phyloP scores from a whole-genome alignment of 1,140 invertebrate genomes.

The Gryllus bimaculatus region DNA sequence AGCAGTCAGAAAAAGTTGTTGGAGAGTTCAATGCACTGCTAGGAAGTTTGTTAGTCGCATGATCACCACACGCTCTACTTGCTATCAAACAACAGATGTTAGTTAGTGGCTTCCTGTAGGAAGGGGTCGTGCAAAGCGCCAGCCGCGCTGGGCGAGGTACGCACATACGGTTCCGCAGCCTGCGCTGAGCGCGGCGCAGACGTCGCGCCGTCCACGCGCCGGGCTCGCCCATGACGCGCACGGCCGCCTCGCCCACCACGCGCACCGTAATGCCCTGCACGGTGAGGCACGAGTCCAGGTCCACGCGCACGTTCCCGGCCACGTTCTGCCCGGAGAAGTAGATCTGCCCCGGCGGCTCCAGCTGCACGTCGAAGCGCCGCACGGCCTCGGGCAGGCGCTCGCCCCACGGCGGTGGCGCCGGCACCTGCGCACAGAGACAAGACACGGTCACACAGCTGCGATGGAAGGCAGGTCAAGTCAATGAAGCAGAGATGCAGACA shows the following conservation, averaged over 20 bases:
- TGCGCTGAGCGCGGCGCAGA: not conserved
- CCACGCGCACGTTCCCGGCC: slow-evolving; percentile 25
- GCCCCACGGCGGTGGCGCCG: not conserved
- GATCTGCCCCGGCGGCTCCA: slow-evolving; percentile 26
- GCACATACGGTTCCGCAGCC: not conserved
- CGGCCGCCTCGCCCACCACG: slow-evolving; percentile 27
- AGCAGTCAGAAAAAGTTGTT: too few species aligned
- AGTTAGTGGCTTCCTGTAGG: too few species aligned
- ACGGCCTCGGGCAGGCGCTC: slow-evolving; percentile 17
- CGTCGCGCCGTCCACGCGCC: slow-evolving; percentile 17
- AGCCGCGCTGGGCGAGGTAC: not conserved
- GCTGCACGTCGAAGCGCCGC: slow-evolving; percentile 23
- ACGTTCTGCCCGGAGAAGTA: slow-evolving; percentile 28
- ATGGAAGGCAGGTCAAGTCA: too few species aligned
- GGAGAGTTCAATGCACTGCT: too few species aligned
- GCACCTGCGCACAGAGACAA: too few species aligned
- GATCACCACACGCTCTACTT: too few species aligned
- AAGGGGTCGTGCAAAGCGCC: too few species aligned
- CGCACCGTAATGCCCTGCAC: slow-evolving; percentile 27
- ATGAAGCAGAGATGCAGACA: too few species aligned
- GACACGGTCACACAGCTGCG: too few species aligned
- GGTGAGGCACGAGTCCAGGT: slow-evolving; percentile 22
- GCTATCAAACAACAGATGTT: too few species aligned
- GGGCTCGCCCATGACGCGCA: slow-evolving; percentile 24
- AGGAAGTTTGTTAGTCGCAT: too few species aligned